Conservation (phyloP, 2,888 invertebrate genomes). For the Timema podura region DNA sequence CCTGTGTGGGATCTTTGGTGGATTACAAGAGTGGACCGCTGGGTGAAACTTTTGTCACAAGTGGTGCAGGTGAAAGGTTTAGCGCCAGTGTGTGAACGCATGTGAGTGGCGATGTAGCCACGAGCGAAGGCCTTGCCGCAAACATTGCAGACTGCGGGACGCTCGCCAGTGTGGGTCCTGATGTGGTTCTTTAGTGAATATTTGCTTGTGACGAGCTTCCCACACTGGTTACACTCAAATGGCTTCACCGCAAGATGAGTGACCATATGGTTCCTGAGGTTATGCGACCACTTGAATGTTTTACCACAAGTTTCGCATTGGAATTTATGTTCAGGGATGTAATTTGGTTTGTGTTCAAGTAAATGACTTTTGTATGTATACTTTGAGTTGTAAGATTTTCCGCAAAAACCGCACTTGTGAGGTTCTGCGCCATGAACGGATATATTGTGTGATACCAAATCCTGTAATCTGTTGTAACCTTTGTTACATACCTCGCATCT, state of each 20-base stretch:
- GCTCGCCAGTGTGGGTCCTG: constrained; percentile 26
- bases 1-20: constrained; percentile 41
- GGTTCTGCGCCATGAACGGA: constrained; percentile 53
- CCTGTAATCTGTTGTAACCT: constrained; percentile 51
- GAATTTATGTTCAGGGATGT: constrained; percentile 43
- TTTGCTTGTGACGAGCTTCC: constrained; percentile 36
- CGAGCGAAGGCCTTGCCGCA: constrained; percentile 40
- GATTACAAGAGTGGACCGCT: constrained; percentile 44
- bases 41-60: constrained; percentile 41
- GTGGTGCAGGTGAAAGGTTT: constrained; percentile 38
- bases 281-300: constrained; percentile 40
- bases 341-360: constrained; percentile 38
- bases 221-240: constrained; percentile 43
- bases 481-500: constrained; percentile 53
- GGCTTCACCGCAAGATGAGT: constrained; percentile 12
- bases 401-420: constrained; percentile 52
- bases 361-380: constrained; percentile 35
- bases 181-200: constrained; percentile 20
- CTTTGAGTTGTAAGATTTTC: constrained; percentile 40
- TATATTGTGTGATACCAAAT: constrained; percentile 54
- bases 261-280: constrained; percentile 34
- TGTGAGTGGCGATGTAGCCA: constrained; percentile 38
- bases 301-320: constrained; percentile 44
- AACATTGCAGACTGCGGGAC: constrained; percentile 27
- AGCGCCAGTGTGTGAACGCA: constrained; percentile 39